Evolutionary conservation across 64 coral and sea anemone species (phyloP), one percentile per base, ranked within the genome.

Genomic region (Porites lutea): DNA sequence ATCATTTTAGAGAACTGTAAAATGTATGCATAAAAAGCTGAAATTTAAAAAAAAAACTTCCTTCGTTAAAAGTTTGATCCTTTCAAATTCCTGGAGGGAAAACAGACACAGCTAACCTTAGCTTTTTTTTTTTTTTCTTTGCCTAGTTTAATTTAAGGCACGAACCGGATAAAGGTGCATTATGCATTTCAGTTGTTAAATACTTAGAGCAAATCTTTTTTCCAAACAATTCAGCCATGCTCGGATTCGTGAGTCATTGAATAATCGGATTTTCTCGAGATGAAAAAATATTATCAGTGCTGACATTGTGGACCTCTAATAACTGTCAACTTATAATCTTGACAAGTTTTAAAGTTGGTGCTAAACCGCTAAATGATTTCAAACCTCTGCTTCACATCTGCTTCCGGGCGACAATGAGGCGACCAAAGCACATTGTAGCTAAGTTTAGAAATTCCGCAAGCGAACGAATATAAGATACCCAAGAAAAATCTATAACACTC

Each of bases 291-390:
- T 60, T 11, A 12, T 48, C 59, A 68, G 18, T 2, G 45, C 14
- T 82, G 23, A 84, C 20, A 66, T 23, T 15, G 22, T 19, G 9
- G 18, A 6, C 22, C 63, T 52, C 66, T n/a, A 18, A 76, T 51
- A 51, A 49, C 81, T 84, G 81, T 84, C 81, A 69, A 7, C 61
- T 84, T 67, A 2, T 18, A 52, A n/a, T 66, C 67, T 12, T 84
- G 81, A 84, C 81, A 84, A 51, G 61, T 84, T 20, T 67, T 84
- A 50, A 37, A 84, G 59, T 68, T 84, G 63, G 81, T 84, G 81
- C 62, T 84, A 84, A 84, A 84, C 46, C 48, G 81, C 63, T 13
- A 84, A 51, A 21, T 18, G 62, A 45, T 47, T 76, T 3, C 47
- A 50, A 51, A 76, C 48, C 3, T 76, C 1, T 19, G 51, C 37